These are phyloP conservation scores for Xiphorhynchus erythropygius DNA, from an alignment of 2,797 vertebrate genomes.

Conservation along the genomic window DNA sequence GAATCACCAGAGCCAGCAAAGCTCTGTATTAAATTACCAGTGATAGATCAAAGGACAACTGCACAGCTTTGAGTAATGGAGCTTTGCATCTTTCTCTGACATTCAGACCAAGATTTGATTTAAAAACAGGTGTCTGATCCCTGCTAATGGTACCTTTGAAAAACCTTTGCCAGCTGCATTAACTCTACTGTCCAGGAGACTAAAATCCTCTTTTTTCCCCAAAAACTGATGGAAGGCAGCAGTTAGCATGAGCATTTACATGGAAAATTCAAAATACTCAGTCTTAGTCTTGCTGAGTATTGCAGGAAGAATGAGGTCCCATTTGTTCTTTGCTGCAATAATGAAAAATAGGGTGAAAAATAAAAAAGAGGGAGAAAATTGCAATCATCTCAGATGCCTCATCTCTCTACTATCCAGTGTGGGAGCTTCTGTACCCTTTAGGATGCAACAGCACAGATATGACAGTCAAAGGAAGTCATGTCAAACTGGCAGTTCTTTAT, in stretches of 20 bases:
- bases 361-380: not conserved
- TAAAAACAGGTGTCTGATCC: slow-evolving; percentile 2
- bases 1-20: slow-evolving; percentile 1
- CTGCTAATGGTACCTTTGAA: slow-evolving; percentile 7
- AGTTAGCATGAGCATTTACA: not conserved
- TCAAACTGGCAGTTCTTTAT: not conserved
- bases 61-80: slow-evolving; percentile 25
- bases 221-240: not conserved
- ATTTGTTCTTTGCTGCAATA: not conserved
- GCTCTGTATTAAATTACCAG: slow-evolving; percentile 24
- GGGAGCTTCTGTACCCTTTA: not conserved
- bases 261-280: not conserved
- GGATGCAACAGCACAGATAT: not conserved
- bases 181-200: not conserved
- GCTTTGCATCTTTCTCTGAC: slow-evolving; percentile 26
- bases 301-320: not conserved
- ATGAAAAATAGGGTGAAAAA: not conserved
- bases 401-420: not conserved
- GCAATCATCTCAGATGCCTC: not conserved
- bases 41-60: slow-evolving; percentile 44
- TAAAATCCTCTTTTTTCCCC: not conserved
- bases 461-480: not conserved
- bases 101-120: slow-evolving; percentile 33
- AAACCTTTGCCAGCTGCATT: slow-evolving; percentile 8
- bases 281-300: not conserved